Percentiles rank a stretch among this genome's conserved stretches.
phyloP scores from a whole-genome alignment of 2,888 invertebrate genomes.

The Oxystoma pomonae region DNA sequence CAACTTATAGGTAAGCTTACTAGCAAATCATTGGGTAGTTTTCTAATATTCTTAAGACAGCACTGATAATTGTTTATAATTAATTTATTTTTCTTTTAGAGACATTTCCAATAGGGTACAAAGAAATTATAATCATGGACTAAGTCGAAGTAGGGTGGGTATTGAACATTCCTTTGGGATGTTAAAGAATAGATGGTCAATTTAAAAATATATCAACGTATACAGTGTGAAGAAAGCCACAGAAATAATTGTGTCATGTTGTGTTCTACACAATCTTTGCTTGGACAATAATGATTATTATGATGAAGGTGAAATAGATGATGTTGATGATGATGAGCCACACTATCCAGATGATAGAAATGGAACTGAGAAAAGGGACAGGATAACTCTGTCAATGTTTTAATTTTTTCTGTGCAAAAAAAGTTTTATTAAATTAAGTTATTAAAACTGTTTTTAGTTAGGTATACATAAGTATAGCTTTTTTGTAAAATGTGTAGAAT shows the following conservation, averaged over 20 bases:
- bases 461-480: too few relatives aligned
- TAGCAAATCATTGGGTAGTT: too few relatives aligned
- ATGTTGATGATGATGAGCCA: conserved; percentile 3
- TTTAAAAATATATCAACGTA: conserved; percentile 17
- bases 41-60: too few relatives aligned
- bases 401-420: too few relatives aligned
- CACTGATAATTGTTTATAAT: too few relatives aligned
- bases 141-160: conserved; percentile 14
- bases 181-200: conserved; percentile 17
- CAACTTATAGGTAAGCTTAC: too few relatives aligned
- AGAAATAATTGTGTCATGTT: conserved; percentile 17
- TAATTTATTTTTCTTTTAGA: conserved; percentile 4
- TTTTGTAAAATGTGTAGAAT: too few relatives aligned
- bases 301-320: conserved; percentile 6
- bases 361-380: not conserved
- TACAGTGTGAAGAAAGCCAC: conserved; percentile 14
- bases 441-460: too few relatives aligned
- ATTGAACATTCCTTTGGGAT: conserved; percentile 20
- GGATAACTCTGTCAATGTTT: not conserved
- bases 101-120: not conserved
- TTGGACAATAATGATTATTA: conserved; percentile 12
- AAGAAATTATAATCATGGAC: conserved; percentile 11
- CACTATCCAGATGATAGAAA: not conserved
- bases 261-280: conserved; percentile 18
- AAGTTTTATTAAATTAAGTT: too few relatives aligned